A percentile compares a stretch with the other conserved stretches of the same genome.
Evolutionary conservation across 2,797 vertebrate genomes (phyloP).

Genomic region (Picus viridis): DNA sequence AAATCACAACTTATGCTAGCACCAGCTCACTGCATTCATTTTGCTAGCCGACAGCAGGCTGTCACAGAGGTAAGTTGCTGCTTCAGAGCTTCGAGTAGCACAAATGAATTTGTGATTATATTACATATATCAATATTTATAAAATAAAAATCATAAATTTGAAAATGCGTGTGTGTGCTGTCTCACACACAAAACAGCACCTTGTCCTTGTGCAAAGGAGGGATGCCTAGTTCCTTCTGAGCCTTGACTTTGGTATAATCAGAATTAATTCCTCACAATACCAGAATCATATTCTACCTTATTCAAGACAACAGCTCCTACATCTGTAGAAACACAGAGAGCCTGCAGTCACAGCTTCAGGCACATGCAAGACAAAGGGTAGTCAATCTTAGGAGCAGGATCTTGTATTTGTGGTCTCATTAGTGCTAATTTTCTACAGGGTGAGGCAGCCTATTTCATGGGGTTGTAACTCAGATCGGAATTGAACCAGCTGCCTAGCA

Average conservation of each 20-base stretch:
- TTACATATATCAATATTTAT: not conserved
- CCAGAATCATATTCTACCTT: not conserved
- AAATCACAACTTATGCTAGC: not conserved
- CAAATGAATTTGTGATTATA: not conserved
- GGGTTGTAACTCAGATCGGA: not conserved
- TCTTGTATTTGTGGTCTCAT: not conserved
- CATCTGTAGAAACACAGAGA: not conserved
- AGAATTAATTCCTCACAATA: not conserved
- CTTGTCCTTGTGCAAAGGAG: not conserved
- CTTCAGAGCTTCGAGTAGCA: not conserved
- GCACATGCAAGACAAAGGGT: not conserved
- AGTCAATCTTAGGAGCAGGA: not conserved
- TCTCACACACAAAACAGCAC: not conserved
- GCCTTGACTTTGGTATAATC: not conserved
- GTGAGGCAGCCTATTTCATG: not conserved
- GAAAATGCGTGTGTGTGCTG: not conserved
- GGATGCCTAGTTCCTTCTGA: not conserved
- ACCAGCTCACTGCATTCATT: not conserved
- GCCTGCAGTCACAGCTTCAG: not conserved
- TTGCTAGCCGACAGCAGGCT: not conserved
- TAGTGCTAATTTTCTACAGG: not conserved
- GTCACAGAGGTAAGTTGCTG: not conserved
- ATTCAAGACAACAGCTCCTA: not conserved
- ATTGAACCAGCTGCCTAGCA: not conserved
- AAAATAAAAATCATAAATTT: not conserved